Base-by-base conservation (phyloP, 2,113 vertebrate species). In the Macrotis lagotis region DNA sequence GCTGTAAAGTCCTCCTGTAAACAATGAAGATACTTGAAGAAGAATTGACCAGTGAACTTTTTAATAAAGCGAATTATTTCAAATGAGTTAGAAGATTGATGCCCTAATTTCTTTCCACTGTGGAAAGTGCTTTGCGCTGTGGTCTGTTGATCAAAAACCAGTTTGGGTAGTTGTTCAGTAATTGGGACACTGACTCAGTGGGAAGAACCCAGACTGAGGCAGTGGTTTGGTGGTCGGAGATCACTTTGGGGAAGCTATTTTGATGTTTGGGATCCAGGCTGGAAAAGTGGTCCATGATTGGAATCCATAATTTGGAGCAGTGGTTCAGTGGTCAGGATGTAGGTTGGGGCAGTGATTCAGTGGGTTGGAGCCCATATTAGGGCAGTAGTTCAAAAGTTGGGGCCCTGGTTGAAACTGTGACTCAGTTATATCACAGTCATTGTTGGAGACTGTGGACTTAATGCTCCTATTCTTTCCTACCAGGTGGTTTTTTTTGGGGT, bases 221-320 rank as follows among this genome's bases (percentile, higher is more conserved):
- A 89, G 88, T 47, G 24, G 52, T 48, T 53, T 28, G 91, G 44
- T 83, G 31, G 16, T 66, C 48, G 49, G 53, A 83, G 4, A 48
- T 24, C 50, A 89, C 91, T 11, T 90, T 90, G 83, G 92, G 89
- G 8, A 53, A 16, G 50, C 66, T 89, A 50, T 10, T 88, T 3
- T 92, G 9, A 7, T 48, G 93, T n/a, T 25, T 59, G 50, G 94
- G 88, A 59, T 88, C 25, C 66, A 52, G 14, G 16, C 90, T 96
- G 31, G 91, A 89, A 26, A 91, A 37, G 4, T 3, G 51, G 44
- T 94, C 59, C 51, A 24, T 0, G 51, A 16, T 14, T 28, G 8
- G 55, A 90, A 25, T 93, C 44, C 12, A 6, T 50, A n/a, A n/a
- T 26, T 91, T 83, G 66, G 25, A 48, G 51, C 0, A 51, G 24